phyloP scores from a whole-genome alignment of 2,888 invertebrate species.

The Troides helena region DNA sequence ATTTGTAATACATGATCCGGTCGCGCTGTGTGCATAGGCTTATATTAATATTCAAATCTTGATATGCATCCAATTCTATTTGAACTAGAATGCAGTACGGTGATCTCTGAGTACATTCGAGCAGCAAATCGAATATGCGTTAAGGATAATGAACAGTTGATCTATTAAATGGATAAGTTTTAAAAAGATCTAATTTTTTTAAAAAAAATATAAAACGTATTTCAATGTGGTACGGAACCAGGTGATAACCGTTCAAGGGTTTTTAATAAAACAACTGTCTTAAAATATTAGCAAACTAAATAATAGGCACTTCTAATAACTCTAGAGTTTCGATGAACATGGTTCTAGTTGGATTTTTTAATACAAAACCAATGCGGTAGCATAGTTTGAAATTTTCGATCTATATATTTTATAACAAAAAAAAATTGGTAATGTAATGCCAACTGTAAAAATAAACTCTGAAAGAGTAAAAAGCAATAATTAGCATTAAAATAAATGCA shows the following conservation, averaged over 20 bases:
- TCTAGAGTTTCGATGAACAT: background rate
- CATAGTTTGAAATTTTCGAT: background rate
- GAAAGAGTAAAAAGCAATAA: background rate
- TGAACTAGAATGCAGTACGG: background rate
- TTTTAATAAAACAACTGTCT: constrained; percentile 19
- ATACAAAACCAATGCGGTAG: too few species aligned
- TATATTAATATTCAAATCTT: constrained; percentile 5
- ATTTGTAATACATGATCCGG: background rate
- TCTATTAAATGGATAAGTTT: background rate
- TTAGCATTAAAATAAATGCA: constrained; percentile 14
- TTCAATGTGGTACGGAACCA: background rate
- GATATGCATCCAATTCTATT: constrained; percentile 12
- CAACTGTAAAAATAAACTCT: constrained; percentile 7
- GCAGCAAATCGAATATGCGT: constrained; percentile 5
- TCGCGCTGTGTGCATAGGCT: constrained; percentile 11
- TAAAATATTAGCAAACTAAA: constrained; percentile 3
- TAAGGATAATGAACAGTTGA: constrained; percentile 12
- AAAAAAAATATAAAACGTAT: background rate
- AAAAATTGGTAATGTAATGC: constrained; percentile 22
- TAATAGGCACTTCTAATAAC: constrained; percentile 2
- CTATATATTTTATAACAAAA: constrained; percentile 1
- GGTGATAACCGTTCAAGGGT: background rate
- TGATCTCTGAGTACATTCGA: constrained; percentile 5
- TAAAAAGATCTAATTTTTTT: too few species aligned
- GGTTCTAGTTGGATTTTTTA: background rate